Percentiles rank a stretch among this genome's conserved stretches.
These are phyloP conservation scores for Crypturellus tataupa DNA, from an alignment of 2,797 vertebrate species.

Conservation along the genomic window DNA sequence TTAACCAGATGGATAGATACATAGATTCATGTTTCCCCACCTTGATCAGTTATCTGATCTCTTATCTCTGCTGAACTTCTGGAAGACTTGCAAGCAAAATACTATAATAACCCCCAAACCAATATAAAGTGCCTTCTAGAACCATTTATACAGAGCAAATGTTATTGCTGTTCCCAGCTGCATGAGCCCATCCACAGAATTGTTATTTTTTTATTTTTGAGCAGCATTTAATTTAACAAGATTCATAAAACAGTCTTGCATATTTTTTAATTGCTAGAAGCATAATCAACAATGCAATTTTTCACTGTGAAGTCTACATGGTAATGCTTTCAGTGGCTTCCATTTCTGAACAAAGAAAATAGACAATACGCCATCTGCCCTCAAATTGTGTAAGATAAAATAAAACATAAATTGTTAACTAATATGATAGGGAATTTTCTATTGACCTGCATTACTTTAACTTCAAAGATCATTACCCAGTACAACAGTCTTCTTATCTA, in stretches of 20 bases:
- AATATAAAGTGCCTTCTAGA: background rate
- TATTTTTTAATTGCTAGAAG: background rate
- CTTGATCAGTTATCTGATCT: background rate
- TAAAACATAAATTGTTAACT: slow-evolving; percentile 72
- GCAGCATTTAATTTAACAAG: background rate
- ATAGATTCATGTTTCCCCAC: background rate
- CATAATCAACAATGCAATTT: background rate
- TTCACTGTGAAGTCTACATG: background rate
- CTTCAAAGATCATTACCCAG: slow-evolving; percentile 78
- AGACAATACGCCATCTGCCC: background rate
- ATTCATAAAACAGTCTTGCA: background rate
- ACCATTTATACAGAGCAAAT: background rate
- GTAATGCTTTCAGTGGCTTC: background rate
- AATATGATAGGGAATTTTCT: slow-evolving; percentile 68
- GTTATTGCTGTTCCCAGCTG: background rate
- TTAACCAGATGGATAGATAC: background rate
- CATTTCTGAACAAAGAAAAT: background rate
- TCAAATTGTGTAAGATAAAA: slow-evolving; percentile 28
- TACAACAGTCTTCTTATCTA: slow-evolving; percentile 68
- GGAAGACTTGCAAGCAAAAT: background rate
- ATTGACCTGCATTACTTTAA: slow-evolving; percentile 71
- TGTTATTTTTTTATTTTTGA: background rate
- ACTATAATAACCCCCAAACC: background rate
- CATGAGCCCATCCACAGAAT: background rate
- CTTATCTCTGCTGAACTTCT: background rate